Evolutionary conservation across 1,140 invertebrate genomes (phyloP), one percentile per base, ranked within the genome.

Genomic region (Anagrus nilaparvatae): DNA sequence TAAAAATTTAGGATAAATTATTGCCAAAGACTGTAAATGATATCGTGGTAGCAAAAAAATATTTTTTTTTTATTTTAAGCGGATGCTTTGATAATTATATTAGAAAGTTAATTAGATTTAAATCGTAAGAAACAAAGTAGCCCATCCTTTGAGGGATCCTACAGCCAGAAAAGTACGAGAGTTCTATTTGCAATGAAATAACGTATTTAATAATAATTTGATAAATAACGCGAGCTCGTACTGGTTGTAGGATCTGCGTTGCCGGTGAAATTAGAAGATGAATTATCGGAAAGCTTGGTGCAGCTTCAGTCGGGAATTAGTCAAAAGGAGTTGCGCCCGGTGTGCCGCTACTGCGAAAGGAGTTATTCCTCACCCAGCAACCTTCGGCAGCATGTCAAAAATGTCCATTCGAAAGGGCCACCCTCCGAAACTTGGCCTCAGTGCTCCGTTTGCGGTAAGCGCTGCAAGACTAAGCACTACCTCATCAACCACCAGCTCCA

Each of bases 401-500:
- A 81, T 60, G 77, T 82, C 55, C 79, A 81, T 67, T 76, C 76
- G 52, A 73, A 76, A 62, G 65, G 65, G 61, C 77, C 78, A 46
- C 72, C 78, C 40, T 74, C 75, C 54, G 77, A 81, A 56, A 77
- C 78, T 55, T 81, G 78, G 75, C 77, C 77, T 49, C 73, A 74
- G 51, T 83, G 80, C 65, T 72, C 75, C 62, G 71, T 81, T 50
- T 82, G 80, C 64, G 78, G 78, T 50, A 82, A 81, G 65, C 76
- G 77, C 45, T 81, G 78, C 70, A 82, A 82, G 68, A 83, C 79
- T 50, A 81, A 81, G 62, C 79, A 83, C 60, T 82, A 82, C 58
- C 71, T 81, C 56, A 80, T 81, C 66, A 83, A 81, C 65, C 80
- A 83, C 61, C 78, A 80, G 60, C 74, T 81, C 25, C 78, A 80